Conservation (phyloP, 1,140 invertebrate genomes). For the Pseudoatta argentina region DNA sequence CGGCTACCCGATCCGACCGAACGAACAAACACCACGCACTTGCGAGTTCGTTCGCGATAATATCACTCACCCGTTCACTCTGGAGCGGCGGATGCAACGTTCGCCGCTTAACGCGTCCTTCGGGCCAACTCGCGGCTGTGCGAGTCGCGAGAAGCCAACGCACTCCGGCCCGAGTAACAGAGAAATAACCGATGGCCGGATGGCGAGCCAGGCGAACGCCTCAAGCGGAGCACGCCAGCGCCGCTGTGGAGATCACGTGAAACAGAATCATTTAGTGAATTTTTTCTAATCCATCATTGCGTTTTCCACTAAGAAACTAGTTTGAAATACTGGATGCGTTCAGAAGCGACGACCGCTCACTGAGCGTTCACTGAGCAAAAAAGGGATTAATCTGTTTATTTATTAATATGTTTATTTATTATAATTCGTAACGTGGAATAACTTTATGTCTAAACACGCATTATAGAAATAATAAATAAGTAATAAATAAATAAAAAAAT, state of each 20-base stretch:
- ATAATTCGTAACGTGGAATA: too few species aligned
- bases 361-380: too few species aligned
- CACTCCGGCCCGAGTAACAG: neutral
- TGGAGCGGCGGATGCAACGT: neutral
- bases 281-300: too few species aligned
- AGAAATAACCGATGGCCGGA: conserved; percentile 2
- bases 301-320: too few species aligned
- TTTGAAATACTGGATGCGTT: too few species aligned
- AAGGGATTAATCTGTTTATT: too few species aligned
- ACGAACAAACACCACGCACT: conserved; percentile 5
- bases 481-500: too few species aligned
- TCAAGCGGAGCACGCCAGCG: conserved; percentile 23
- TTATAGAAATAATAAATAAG: too few species aligned
- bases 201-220: conserved; percentile 26
- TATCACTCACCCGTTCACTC: conserved; percentile 13
- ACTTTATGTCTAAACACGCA: too few species aligned
- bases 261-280: too few species aligned
- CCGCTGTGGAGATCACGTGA: neutral
- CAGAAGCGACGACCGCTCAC: too few species aligned
- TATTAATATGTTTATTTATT: too few species aligned
- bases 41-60: conserved; percentile 18
- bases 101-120: neutral
- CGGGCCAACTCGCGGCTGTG: neutral
- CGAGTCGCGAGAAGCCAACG: conserved; percentile 15
- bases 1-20: conserved; percentile 26